A percentile compares a stretch with the other conserved stretches of the same genome.
Evolutionary conservation across 2,888 invertebrate species (phyloP).

Genomic region (Penaeus monodon): DNA sequence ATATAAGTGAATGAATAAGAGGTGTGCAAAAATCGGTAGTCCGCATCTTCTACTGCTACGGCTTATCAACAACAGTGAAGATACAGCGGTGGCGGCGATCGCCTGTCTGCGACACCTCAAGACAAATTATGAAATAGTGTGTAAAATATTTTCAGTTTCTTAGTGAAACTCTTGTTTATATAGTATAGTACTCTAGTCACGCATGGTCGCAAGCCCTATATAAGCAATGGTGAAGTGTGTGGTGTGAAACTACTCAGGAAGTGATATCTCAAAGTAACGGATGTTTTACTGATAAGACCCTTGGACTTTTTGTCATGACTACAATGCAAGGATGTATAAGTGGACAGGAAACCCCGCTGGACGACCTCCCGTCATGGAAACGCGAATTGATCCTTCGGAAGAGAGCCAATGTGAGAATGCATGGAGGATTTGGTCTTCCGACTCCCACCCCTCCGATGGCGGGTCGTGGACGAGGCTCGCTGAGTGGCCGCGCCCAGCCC

Average conservation of each 20-base stretch:
- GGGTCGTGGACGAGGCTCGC: constrained; percentile 46
- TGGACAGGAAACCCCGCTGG: constrained; percentile 53
- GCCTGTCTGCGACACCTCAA: constrained; percentile 32
- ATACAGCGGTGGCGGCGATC: constrained; percentile 55
- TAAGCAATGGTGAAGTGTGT: constrained; percentile 29
- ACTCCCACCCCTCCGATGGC: constrained; percentile 45
- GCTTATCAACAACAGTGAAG: constrained; percentile 62
- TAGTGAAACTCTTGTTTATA: constrained; percentile 29
- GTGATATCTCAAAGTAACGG: constrained; percentile 50
- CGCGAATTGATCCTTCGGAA: constrained; percentile 61
- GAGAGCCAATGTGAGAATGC: constrained; percentile 62
- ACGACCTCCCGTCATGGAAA: constrained; percentile 63
- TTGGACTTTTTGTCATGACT: constrained; percentile 40
- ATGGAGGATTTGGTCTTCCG: constrained; percentile 52
- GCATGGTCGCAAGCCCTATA: constrained; percentile 18
- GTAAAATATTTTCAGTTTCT: constrained; percentile 23
- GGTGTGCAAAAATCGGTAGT: neutral
- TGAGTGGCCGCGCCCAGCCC: constrained; percentile 46
- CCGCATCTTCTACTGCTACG: constrained; percentile 16
- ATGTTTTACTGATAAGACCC: constrained; percentile 56
- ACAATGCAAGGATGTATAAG: constrained; percentile 57
- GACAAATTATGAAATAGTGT: constrained; percentile 31
- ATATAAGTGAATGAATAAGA: neutral
- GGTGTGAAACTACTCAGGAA: constrained; percentile 50
- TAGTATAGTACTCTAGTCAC: constrained; percentile 42